A percentile compares a stretch with the other conserved stretches of the same genome.
These are phyloP conservation scores for Bombus balteatus DNA, from an alignment of 1,140 invertebrate genomes.

Conservation along the genomic window DNA sequence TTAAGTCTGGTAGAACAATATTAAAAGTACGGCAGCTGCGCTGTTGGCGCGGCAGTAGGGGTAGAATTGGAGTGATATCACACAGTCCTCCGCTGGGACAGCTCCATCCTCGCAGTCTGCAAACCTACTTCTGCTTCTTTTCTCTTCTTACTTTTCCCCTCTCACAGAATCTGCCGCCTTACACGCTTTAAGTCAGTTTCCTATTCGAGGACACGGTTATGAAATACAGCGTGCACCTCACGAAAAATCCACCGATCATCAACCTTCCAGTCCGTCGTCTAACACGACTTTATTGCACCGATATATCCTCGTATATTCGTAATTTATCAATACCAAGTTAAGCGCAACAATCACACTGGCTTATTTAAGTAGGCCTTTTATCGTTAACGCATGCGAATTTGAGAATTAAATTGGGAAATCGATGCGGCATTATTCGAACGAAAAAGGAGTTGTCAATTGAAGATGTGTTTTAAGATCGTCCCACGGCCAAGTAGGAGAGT, in stretches of 20 bases:
- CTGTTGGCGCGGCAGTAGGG: constrained; percentile 56
- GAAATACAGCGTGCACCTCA: constrained; percentile 48
- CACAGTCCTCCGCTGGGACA: constrained; percentile 67
- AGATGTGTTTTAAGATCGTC: too few species aligned
- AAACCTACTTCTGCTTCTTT: constrained; percentile 54
- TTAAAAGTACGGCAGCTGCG: constrained; percentile 79
- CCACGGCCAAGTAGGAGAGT: neutral
- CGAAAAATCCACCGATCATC: constrained; percentile 51
- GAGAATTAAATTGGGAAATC: neutral
- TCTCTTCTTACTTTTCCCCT: constrained; percentile 53
- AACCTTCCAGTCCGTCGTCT: constrained; percentile 32
- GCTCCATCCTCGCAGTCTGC: constrained; percentile 68
- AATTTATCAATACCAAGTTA: constrained; percentile 15
- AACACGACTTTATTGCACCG: constrained; percentile 26
- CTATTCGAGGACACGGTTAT: constrained; percentile 38
- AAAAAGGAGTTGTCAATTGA: neutral
- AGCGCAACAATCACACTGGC: too few species aligned
- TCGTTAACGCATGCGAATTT: neutral
- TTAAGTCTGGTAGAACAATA: constrained; percentile 79
- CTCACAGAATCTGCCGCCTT: constrained; percentile 18
- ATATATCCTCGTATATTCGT: constrained; percentile 28
- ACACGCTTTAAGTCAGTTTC: constrained; percentile 50
- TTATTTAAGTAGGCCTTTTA: neutral
- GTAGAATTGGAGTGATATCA: constrained; percentile 61
- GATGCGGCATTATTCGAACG: neutral